These are phyloP conservation scores for Lagopus muta DNA, from an alignment of 2,113 vertebrate species.

Conservation along the genomic window DNA sequence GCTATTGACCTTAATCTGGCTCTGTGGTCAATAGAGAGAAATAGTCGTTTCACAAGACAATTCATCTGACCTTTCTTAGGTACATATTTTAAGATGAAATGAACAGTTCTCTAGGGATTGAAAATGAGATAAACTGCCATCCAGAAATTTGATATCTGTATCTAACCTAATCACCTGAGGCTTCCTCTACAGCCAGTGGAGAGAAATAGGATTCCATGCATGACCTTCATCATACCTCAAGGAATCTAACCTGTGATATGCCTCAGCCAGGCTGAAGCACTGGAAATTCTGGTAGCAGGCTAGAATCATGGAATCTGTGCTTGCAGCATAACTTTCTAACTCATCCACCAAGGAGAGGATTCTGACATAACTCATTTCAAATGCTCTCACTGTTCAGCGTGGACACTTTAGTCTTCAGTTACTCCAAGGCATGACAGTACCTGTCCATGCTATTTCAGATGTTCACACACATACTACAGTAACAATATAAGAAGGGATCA, in stretches of 20 bases:
- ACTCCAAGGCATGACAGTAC: neutral
- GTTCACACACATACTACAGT: neutral
- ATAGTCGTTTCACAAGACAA: constrained; percentile 21
- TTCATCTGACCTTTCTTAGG: constrained; percentile 58
- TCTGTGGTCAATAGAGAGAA: constrained; percentile 24
- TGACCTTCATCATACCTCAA: neutral
- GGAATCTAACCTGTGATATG: neutral
- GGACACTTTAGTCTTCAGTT: neutral
- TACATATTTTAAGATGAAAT: constrained; percentile 45
- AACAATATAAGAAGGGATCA: neutral
- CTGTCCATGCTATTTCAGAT: neutral
- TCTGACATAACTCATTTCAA: neutral
- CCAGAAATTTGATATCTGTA: constrained; percentile 52
- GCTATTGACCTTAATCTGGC: constrained; percentile 24
- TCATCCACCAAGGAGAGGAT: neutral
- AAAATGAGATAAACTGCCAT: constrained; percentile 53
- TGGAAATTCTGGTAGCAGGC: neutral
- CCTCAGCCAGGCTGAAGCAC: neutral
- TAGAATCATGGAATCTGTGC: neutral
- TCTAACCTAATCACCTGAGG: constrained; percentile 50
- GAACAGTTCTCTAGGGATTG: constrained; percentile 31
- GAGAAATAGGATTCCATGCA: constrained; percentile 4
- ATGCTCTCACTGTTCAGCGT: fast-evolving
- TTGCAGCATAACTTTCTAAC: neutral
- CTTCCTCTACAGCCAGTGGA: constrained; percentile 27